A percentile compares a stretch with the other conserved stretches of the same genome.
phyloP scores from a whole-genome alignment of 1,140 invertebrate species.

The Drosophila sproati region DNA sequence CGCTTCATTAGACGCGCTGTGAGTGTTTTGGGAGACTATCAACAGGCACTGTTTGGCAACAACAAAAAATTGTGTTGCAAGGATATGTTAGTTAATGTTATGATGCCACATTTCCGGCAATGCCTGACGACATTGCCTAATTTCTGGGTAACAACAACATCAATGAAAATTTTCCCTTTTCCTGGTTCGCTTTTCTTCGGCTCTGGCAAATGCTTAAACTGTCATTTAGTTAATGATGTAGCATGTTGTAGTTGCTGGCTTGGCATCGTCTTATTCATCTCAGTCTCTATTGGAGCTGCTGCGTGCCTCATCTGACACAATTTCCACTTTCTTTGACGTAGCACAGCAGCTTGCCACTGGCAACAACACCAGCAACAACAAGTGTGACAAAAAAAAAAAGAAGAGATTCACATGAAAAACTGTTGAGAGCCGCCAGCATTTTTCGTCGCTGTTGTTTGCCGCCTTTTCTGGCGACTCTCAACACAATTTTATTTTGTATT shows the following conservation, averaged over 20 bases:
- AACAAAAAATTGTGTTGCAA: constrained; percentile 58
- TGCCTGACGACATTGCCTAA: constrained; percentile 40
- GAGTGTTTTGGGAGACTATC: constrained; percentile 52
- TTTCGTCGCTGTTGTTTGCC: constrained; percentile 19
- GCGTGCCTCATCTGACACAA: constrained; percentile 50
- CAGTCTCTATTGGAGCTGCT: neutral
- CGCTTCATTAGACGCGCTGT: constrained; percentile 67
- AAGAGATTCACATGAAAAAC: neutral
- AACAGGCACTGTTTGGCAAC: constrained; percentile 55
- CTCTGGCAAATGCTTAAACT: constrained; percentile 64
- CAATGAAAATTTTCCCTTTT: constrained; percentile 31
- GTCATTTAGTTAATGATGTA: constrained; percentile 78
- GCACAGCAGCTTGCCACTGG: constrained; percentile 36
- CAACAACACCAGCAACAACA: constrained; percentile 21
- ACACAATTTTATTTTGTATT: neutral
- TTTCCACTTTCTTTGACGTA: constrained; percentile 55
- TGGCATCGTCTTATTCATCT: neutral
- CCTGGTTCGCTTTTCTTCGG: constrained; percentile 4
- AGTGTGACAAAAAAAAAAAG: neutral
- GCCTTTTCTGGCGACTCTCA: constrained; percentile 23
- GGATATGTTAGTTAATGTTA: constrained; percentile 81
- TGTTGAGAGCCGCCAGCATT: constrained; percentile 13
- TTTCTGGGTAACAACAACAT: constrained; percentile 42
- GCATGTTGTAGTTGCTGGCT: constrained; percentile 55
- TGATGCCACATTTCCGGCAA: constrained; percentile 60